Evolutionary conservation across 2,113 vertebrate genomes (phyloP).

Genomic region (Manacus vitellinus): DNA sequence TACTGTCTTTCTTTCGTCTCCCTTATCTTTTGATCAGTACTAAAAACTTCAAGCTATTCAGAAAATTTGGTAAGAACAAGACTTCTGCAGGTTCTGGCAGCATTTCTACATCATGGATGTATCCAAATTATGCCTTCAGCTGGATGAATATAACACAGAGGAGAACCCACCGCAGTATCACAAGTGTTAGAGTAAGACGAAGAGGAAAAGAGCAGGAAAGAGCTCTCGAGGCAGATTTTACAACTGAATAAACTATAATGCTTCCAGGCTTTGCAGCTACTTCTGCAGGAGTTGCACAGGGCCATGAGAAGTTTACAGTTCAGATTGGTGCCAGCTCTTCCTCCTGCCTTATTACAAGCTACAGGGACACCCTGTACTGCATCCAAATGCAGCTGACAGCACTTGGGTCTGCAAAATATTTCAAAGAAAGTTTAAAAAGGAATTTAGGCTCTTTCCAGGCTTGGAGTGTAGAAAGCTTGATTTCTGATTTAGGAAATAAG

Average conservation of each 20-base stretch:
- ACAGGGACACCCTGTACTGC: not conserved
- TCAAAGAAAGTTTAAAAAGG: not conserved
- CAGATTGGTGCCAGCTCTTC: not conserved
- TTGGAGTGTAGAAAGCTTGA: not conserved
- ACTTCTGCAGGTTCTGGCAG: not conserved
- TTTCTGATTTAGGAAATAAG: not conserved
- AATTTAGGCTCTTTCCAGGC: not conserved
- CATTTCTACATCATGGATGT: not conserved
- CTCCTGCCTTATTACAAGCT: not conserved
- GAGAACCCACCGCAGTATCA: not conserved
- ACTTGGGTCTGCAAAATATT: not conserved
- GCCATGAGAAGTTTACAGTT: not conserved
- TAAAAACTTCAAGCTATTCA: not conserved
- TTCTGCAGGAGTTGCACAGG: not conserved
- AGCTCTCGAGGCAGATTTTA: not conserved
- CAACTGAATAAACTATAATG: not conserved
- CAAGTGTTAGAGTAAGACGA: not conserved
- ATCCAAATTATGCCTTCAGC: not conserved
- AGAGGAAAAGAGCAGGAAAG: fast-evolving
- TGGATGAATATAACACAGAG: not conserved
- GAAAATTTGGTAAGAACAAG: not conserved
- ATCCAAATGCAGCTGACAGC: not conserved
- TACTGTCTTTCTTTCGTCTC: not conserved
- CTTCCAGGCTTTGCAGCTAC: not conserved
- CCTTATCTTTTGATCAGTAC: not conserved